Conservation (phyloP, 2,113 vertebrate species). For the Gallinago paraguaiae region DNA sequence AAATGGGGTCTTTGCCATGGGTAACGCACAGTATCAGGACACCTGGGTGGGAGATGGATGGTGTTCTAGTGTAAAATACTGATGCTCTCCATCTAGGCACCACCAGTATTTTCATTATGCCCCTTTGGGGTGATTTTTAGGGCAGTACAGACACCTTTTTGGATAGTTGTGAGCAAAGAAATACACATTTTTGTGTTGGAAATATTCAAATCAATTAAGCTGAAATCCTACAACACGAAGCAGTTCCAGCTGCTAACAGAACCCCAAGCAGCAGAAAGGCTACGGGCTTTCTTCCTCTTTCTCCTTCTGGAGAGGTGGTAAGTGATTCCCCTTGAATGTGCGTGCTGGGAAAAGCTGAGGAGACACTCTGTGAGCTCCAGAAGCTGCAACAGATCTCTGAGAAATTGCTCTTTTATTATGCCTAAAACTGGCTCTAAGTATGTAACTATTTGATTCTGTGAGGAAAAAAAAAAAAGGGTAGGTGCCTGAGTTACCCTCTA, state of each 20-base stretch:
- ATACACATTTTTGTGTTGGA: neutral
- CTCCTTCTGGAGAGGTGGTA: neutral
- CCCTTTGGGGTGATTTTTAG: neutral
- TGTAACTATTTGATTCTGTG: neutral
- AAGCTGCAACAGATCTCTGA: neutral
- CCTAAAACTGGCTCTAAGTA: neutral
- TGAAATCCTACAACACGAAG: neutral
- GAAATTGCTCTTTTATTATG: neutral
- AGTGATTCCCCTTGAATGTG: neutral
- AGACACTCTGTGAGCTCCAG: neutral
- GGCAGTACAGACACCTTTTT: neutral
- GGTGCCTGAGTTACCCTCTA: neutral
- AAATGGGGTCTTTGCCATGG: neutral
- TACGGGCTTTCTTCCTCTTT: neutral
- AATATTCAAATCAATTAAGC: neutral
- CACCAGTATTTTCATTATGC: neutral
- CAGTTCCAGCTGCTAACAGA: neutral
- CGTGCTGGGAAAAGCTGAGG: neutral
- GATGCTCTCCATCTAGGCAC: neutral
- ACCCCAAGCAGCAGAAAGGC: neutral
- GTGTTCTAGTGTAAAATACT: neutral
- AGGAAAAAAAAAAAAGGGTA: neutral
- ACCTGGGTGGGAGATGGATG: neutral
- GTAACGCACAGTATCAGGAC: rapidly evolving
- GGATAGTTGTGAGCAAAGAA: neutral